A percentile compares a stretch with the other conserved stretches of the same genome.
Evolutionary conservation across 2,797 vertebrate species (phyloP).

Genomic region (Lophius americanus): DNA sequence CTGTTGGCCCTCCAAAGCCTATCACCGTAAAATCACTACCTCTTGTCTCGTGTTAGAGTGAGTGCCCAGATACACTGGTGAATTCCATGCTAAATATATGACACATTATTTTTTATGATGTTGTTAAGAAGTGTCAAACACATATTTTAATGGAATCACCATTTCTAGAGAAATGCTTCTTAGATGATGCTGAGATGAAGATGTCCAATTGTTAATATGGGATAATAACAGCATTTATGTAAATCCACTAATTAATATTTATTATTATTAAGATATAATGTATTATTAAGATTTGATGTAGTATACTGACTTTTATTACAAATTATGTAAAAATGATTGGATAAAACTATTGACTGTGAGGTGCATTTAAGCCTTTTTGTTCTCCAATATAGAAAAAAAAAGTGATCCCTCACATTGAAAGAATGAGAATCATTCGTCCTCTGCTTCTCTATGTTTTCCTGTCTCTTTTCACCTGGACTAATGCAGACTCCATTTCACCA

Average conservation of each 20-base stretch:
- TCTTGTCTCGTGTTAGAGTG: no score
- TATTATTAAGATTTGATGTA: no score
- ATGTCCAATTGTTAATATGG: background rate
- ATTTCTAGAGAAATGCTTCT: background rate
- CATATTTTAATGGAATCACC: no score
- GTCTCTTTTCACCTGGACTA: conserved; percentile 70
- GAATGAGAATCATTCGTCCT: conserved; percentile 40
- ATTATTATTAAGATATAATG: conserved; percentile 10
- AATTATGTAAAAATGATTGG: conserved; percentile 6
- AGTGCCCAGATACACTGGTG: no score
- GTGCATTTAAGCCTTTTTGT: conserved; percentile 25
- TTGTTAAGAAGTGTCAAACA: no score
- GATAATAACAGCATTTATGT: background rate
- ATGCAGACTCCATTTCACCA: conserved; percentile 81
- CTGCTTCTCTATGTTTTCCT: conserved; percentile 28
- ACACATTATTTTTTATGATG: no score
- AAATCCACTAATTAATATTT: conserved; percentile 8
- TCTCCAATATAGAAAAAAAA: conserved; percentile 35
- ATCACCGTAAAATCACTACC: no score
- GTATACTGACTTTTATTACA: conserved; percentile 17
- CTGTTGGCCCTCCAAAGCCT: no score
- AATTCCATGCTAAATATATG: no score
- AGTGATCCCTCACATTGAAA: conserved; percentile 26
- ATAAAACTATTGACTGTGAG: background rate
- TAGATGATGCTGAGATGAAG: conserved; percentile 4